Conservation (phyloP, 1,140 invertebrate species). For the Ditylenchus dipsaci region DNA sequence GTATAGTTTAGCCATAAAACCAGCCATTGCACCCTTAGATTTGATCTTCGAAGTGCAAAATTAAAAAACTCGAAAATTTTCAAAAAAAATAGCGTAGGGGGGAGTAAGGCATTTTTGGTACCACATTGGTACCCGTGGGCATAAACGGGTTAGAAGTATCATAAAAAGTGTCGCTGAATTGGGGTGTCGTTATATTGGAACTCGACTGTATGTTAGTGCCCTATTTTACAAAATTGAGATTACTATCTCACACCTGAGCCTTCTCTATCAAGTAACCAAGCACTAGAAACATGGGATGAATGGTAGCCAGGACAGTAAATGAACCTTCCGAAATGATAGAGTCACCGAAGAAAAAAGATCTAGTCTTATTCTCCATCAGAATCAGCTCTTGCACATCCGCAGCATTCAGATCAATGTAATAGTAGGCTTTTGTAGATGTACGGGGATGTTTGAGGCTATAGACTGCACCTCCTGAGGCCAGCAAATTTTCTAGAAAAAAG, state of each 20-base stretch:
- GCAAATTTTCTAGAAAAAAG: not conserved
- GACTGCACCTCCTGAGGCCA: not conserved
- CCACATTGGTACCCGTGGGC: no score
- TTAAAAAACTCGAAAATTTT: no score
- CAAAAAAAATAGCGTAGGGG: no score
- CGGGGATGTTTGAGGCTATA: not conserved
- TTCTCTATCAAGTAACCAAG: conserved; percentile 13
- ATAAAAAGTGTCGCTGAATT: no score
- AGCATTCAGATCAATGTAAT: not conserved
- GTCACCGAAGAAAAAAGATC: conserved; percentile 15
- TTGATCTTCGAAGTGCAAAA: no score
- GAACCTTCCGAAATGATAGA: conserved; percentile 9
- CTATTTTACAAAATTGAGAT: no score
- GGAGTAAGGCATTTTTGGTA: no score
- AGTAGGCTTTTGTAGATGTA: conserved; percentile 1
- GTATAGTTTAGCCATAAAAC: no score
- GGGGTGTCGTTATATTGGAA: no score
- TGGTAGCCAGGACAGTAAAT: not conserved
- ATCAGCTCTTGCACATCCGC: conserved; percentile 3
- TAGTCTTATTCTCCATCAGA: not conserved
- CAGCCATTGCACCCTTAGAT: no score
- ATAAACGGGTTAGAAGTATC: no score
- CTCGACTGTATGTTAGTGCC: no score
- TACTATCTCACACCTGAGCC: not conserved
- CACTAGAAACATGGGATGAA: conserved; percentile 16